Evolutionary conservation across 2,888 invertebrate species (phyloP), one percentile per base, ranked within the genome.

Genomic region (Dryomyza anilis): DNA sequence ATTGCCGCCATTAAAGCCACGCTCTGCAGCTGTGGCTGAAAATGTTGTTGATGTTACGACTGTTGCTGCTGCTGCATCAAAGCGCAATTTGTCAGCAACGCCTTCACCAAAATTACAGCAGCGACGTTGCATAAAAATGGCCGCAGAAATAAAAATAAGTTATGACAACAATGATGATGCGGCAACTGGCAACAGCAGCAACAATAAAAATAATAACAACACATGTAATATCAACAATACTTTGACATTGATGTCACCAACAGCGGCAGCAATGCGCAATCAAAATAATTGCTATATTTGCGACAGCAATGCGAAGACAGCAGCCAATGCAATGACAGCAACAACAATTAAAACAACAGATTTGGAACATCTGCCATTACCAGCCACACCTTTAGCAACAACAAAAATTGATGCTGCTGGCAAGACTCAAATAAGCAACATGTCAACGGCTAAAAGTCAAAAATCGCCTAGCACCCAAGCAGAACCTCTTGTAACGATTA

Each of bases 1-100:
- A 36, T 64, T 81, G 66, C 81, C 81, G 5, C 81, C 81, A 1
- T 70, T 70, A 36, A 81, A 81, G 52, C 82, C 81, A 1, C 73
- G 81, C 1, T 63, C 72, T 16, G 60, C 57, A 14, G 69, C n/a
- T n/a, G n/a, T n/a, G n/a, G n/a, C n/a, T n/a, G n/a, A n/a, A n/a
- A n/a, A n/a, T n/a, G 59, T 21, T 30, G 48, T 50, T 21, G 61
- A 39, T 59, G n/a, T n/a, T n/a, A n/a, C n/a, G n/a, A n/a, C 52
- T 30, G 59, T 67, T 16, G 69, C 63, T 14, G 73, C 70, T 65
- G 65, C 64, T 50, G 55, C 67, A 61, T 59, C 67, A 21, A 56
- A 56, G 10, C 19, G 55, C n/a, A 65, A 69, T 60, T 57, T 64
- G 62, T 66, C 69, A 58, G 27, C 58, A 19, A 45, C 58, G 25